These are phyloP conservation scores for Epinephelus malabaricus DNA, from an alignment of 2,797 vertebrate species.

Conservation along the genomic window DNA sequence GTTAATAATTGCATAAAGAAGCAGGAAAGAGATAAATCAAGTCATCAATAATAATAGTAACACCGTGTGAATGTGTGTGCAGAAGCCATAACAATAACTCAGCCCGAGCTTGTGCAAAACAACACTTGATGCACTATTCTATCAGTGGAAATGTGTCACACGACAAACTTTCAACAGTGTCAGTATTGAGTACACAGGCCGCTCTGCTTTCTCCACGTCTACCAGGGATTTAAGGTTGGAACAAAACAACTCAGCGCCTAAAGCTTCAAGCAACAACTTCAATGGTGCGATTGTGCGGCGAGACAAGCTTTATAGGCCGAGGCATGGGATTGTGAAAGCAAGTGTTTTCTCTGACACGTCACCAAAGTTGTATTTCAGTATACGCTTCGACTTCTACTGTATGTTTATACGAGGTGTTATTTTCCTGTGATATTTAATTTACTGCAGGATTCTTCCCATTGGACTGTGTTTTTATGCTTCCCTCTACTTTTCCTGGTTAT, in stretches of 20 bases:
- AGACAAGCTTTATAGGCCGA: slow-evolving; percentile 23
- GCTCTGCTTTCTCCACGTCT: slow-evolving; percentile 16
- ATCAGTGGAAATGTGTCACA: slow-evolving; percentile 56
- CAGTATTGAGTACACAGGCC: slow-evolving; percentile 23
- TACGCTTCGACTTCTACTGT: slow-evolving; percentile 48
- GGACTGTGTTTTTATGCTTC: slow-evolving; percentile 71
- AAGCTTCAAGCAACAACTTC: slow-evolving; percentile 31
- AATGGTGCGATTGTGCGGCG: slow-evolving; percentile 49
- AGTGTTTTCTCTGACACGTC: slow-evolving; percentile 61
- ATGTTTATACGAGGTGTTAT: slow-evolving; percentile 71
- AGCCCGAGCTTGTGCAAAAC: background rate
- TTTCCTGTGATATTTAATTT: slow-evolving; percentile 77
- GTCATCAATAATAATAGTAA: background rate
- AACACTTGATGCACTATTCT: slow-evolving; percentile 53
- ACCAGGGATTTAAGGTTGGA: slow-evolving; percentile 49
- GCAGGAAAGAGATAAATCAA: background rate
- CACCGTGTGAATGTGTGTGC: background rate
- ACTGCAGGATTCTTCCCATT: slow-evolving; percentile 73
- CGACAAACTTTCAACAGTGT: slow-evolving; percentile 46
- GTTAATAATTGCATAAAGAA: background rate
- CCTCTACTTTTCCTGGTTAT: slow-evolving; percentile 78
- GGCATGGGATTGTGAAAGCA: slow-evolving; percentile 38
- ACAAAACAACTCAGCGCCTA: slow-evolving; percentile 44
- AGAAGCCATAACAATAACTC: slow-evolving; percentile 39
- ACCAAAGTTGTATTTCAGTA: slow-evolving; percentile 60